Conservation (phyloP, 1,140 invertebrate genomes). For the Medauroidea extradentata region DNA sequence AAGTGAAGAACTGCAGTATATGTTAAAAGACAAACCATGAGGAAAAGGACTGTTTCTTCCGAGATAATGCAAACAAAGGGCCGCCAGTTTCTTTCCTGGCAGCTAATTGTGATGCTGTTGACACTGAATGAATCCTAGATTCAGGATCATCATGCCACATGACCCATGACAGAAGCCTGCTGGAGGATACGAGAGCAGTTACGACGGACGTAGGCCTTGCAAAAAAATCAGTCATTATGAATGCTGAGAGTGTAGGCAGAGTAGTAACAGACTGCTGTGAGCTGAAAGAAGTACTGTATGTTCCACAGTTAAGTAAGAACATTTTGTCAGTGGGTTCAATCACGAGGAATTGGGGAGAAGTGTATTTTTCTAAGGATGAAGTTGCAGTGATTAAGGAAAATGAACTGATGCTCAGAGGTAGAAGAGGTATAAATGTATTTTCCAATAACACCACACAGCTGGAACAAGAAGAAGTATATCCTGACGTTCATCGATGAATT, state of each 20-base stretch:
- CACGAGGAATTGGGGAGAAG: too few species aligned
- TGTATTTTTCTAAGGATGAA: too few species aligned
- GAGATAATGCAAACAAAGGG: neutral
- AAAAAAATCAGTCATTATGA: neutral
- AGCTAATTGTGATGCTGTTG: neutral
- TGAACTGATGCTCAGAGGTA: too few species aligned
- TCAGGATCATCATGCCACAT: slow-evolving; percentile 3
- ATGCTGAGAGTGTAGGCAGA: neutral
- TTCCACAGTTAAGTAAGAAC: neutral
- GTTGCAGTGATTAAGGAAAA: too few species aligned
- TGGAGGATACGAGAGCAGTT: neutral
- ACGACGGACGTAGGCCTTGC: neutral
- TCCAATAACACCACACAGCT: too few species aligned
- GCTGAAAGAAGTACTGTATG: slow-evolving; percentile 1
- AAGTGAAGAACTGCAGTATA: slow-evolving; percentile 2
- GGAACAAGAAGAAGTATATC: too few species aligned
- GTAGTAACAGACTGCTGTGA: neutral
- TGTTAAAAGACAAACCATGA: slow-evolving; percentile 1
- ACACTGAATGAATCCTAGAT: slow-evolving; percentile 3
- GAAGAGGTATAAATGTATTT: too few species aligned
- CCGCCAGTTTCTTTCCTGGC: neutral
- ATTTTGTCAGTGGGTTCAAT: neutral
- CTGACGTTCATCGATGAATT: too few species aligned
- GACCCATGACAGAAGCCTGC: neutral
- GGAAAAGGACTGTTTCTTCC: neutral